Conservation (phyloP, 2,113 vertebrate genomes). For the Brienomyrus brachyistius region DNA sequence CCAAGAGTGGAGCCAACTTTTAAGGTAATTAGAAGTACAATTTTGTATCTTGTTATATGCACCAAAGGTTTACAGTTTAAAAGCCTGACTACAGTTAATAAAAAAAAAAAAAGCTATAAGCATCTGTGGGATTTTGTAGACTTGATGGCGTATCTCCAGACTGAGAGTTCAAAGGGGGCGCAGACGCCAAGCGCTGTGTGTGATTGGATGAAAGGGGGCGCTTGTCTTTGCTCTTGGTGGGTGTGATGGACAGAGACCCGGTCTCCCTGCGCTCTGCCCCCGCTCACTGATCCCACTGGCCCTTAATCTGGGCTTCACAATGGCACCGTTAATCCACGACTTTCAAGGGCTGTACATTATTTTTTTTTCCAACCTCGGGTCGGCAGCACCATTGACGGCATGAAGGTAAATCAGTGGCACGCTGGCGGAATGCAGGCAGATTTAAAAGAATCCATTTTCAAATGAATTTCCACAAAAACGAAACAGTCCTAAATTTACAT, state of each 20-base stretch:
- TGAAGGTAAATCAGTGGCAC: background rate
- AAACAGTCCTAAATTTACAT: background rate
- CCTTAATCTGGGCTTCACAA: background rate
- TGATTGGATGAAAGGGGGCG: background rate
- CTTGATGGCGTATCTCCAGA: background rate
- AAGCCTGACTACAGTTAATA: background rate
- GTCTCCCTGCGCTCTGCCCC: background rate
- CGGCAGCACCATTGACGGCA: background rate
- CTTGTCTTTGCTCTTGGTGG: background rate
- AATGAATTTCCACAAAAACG: background rate
- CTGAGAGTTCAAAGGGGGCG: background rate
- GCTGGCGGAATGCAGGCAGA: background rate
- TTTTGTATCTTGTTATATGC: background rate
- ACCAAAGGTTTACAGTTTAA: background rate
- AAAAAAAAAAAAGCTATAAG: background rate
- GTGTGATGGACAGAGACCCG: background rate
- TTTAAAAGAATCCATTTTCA: background rate
- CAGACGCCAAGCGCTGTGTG: background rate
- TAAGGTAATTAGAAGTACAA: background rate
- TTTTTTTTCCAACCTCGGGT: background rate
- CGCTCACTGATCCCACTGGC: background rate
- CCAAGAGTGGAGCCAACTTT: background rate
- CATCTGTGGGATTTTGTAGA: background rate
- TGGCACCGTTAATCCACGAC: background rate
- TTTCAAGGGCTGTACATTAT: background rate